phyloP scores from a whole-genome alignment of 2,888 invertebrate genomes.

The Tenthredo livida region DNA sequence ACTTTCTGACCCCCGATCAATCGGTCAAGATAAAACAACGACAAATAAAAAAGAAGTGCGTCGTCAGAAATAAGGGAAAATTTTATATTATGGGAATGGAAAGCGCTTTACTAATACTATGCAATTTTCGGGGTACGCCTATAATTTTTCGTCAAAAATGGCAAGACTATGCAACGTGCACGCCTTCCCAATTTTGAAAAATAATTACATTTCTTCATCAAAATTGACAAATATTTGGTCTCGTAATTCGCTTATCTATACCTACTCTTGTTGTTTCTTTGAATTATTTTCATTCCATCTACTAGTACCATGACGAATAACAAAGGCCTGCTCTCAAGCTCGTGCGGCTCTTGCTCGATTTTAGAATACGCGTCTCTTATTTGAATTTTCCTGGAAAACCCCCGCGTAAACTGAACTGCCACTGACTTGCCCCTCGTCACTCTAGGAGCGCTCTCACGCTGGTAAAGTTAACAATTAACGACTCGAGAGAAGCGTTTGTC shows the following conservation, averaged over 20 bases:
- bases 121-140: not conserved
- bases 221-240: not conserved
- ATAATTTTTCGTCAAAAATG: not conserved
- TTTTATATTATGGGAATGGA: not conserved
- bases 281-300: slow-evolving; percentile 14
- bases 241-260: not conserved
- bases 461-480: slow-evolving; percentile 49
- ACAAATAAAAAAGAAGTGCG: not conserved
- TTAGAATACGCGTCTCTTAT: slow-evolving; percentile 14
- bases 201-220: not conserved
- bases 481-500: slow-evolving; percentile 45
- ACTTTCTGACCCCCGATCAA: not conserved
- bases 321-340: not conserved
- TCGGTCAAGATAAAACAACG: not conserved
- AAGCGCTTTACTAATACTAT: not conserved
- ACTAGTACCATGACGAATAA: not conserved
- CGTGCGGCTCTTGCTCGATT: not conserved
- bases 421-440: slow-evolving; percentile 44
- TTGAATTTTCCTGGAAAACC: slow-evolving; percentile 16
- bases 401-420: slow-evolving; percentile 28
- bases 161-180: not conserved
- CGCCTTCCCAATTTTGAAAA: not conserved
- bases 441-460: not conserved
- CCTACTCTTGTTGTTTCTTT: not conserved
- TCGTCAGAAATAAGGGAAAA: not conserved